Percentiles rank a stretch among this genome's conserved stretches.
Evolutionary conservation across 2,888 invertebrate genomes (phyloP).

Genomic region (Pristionchus mayeri): DNA sequence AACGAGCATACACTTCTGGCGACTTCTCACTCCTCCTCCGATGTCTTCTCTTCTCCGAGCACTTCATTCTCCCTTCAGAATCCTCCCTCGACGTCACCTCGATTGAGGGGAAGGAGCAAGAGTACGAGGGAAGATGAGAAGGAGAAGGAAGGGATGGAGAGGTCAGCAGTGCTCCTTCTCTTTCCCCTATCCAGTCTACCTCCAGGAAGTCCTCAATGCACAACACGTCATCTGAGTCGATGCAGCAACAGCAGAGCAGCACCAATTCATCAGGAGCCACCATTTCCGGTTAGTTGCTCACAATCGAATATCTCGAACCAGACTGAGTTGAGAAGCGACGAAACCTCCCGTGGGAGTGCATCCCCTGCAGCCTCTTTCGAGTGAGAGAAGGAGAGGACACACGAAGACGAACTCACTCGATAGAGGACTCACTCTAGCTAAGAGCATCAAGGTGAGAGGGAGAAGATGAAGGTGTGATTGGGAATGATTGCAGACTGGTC

Average conservation of each 20-base stretch:
- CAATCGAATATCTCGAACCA: not conserved
- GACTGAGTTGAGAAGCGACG: not conserved
- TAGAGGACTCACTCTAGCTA: conserved; percentile 70
- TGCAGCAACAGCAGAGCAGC: conserved; percentile 25
- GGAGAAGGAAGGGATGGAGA: not conserved
- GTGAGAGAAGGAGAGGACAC: conserved; percentile 65
- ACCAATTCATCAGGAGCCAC: conserved; percentile 5
- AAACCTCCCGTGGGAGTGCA: not conserved
- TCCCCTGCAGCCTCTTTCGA: not conserved
- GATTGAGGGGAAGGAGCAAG: conserved; percentile 31
- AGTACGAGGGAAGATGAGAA: conserved; percentile 37
- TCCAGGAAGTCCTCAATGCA: conserved; percentile 18
- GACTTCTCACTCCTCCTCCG: not conserved
- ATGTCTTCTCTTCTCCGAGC: not conserved
- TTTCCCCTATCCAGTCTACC: too few relatives aligned
- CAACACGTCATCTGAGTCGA: conserved; percentile 18
- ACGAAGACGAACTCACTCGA: conserved; percentile 73
- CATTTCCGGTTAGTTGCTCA: not conserved
- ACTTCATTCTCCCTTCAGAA: conserved; percentile 28
- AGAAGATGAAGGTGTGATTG: not conserved
- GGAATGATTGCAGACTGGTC: conserved; percentile 58
- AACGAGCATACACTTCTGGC: conserved; percentile 24
- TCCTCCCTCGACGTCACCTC: not conserved
- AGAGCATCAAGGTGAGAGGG: conserved; percentile 63
- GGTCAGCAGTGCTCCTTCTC: not conserved